These are phyloP conservation scores for Eulithis prunata DNA, from an alignment of 2,888 invertebrate species.

Conservation along the genomic window DNA sequence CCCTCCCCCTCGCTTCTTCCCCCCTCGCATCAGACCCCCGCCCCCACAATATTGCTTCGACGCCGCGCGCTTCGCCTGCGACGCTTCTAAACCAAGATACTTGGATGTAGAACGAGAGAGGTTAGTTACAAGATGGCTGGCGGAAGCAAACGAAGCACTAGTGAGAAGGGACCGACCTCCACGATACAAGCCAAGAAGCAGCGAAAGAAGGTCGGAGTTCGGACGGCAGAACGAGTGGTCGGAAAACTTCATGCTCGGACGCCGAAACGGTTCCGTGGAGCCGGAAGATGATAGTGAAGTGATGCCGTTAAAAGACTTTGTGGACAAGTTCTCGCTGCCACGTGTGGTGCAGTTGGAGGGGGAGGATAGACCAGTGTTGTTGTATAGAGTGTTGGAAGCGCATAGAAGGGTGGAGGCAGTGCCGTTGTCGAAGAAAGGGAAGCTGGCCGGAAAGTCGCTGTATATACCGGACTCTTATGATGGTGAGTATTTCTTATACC, in stretches of 20 bases:
- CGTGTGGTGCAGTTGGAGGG: conserved; percentile 84
- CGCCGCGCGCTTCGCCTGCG: conserved; percentile 81
- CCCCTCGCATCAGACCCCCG: conserved; percentile 75
- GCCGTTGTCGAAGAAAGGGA: conserved; percentile 83
- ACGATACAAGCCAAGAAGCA: conserved; percentile 76
- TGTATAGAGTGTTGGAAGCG: conserved; percentile 86
- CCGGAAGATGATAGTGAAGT: conserved; percentile 80
- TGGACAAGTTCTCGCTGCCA: conserved; percentile 85
- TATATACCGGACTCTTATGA: conserved; percentile 88
- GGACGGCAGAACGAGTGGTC: conserved; percentile 73
- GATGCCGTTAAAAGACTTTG: conserved; percentile 83
- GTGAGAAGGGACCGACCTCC: conserved; percentile 76
- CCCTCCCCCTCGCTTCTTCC: conserved; percentile 77
- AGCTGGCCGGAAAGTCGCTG: conserved; percentile 83
- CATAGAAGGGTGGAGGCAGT: conserved; percentile 86
- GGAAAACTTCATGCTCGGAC: conserved; percentile 73
- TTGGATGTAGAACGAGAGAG: conserved; percentile 78
- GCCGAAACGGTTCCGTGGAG: conserved; percentile 73
- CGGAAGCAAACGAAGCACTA: conserved; percentile 79
- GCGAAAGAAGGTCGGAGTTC: conserved; percentile 79
- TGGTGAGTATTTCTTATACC: conserved; percentile 75
- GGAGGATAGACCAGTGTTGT: conserved; percentile 84
- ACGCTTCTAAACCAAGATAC: conserved; percentile 79
- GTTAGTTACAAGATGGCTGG: conserved; percentile 79
- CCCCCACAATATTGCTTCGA: conserved; percentile 83